Evolutionary conservation across 2,888 invertebrate genomes (phyloP), one percentile per base, ranked within the genome.

Genomic region (Branchipolynoe longqiensis): DNA sequence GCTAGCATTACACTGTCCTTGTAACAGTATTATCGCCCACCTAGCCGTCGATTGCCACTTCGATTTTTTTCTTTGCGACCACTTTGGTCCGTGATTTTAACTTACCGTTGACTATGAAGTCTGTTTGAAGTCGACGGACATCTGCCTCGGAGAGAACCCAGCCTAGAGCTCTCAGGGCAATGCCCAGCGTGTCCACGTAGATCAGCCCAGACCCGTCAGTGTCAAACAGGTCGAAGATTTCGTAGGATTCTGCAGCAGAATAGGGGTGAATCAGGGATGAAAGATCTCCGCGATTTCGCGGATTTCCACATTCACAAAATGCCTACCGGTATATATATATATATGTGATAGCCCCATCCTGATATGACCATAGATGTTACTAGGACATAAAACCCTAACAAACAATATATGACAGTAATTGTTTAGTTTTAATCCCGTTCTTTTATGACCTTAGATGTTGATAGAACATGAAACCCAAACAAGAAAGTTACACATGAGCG

Each of bases 91-190:
- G n/a, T n/a, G n/a, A n/a, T n/a, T n/a, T n/a, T n/a, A n/a, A 48
- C 41, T 41, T 3, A 78, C 78, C 78, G 48, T 78, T 78, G 41
- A 78, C 78, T 8, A 78, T 41, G 41, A 48, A 12, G 22, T 78
- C 78, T 22, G 41, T 28, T 12, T 41, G 25, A 0, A 78, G 54
- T 25, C 31, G 25, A n/a, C 25, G 18, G 14, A 78, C 78, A 12
- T 78, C 78, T 14, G 41, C 41, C 78, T 78, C 78, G 22, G 78
- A 31, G 25, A 78, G 78, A 41, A 78, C 78, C 78, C 78, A 78
- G 25, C 78, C 78, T 0, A 78, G 78, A 31, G 78, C 48, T 41
- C 78, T 41, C 25, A 78, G 31, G 6, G 78, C 78, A 12, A 48
- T 25, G 8, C 78, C 78, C 28, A 78, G 48, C 41, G 48, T 48